These are phyloP conservation scores for Crematogaster levior DNA, from an alignment of 2,888 invertebrate genomes.

Conservation along the genomic window DNA sequence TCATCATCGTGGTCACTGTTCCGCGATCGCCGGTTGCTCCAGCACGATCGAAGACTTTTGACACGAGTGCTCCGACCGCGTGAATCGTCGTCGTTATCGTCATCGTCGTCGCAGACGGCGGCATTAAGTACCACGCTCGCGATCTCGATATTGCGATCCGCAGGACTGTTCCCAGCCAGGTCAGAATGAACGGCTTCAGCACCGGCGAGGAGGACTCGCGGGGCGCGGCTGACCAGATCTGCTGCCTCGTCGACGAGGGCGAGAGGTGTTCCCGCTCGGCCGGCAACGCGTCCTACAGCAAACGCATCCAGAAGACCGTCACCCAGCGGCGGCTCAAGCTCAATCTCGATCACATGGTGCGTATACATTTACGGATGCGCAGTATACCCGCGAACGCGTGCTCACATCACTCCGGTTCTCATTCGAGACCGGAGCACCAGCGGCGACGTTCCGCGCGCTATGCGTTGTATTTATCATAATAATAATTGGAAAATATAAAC, in stretches of 20 bases:
- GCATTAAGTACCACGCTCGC: too few relatives aligned
- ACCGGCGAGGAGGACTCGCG: constrained; percentile 96
- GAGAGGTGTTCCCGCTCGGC: constrained; percentile 95
- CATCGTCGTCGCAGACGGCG: not conserved
- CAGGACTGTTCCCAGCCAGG: not conserved
- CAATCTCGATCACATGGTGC: constrained; percentile 92
- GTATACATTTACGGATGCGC: not conserved
- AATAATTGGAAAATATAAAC: not conserved
- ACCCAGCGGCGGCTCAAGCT: constrained; percentile 96
- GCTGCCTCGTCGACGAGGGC: constrained; percentile 96
- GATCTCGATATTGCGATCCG: not conserved
- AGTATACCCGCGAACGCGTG: not conserved
- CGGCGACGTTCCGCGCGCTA: too few relatives aligned
- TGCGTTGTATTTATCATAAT: not conserved
- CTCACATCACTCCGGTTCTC: not conserved
- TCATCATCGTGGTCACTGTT: constrained; percentile 10
- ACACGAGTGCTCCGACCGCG: constrained; percentile 23
- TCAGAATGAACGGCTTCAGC: constrained; percentile 94
- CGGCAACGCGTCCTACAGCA: constrained; percentile 98
- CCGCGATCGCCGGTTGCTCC: not conserved
- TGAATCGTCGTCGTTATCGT: constrained; percentile 14
- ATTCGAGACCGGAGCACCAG: too few relatives aligned
- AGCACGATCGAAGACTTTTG: constrained; percentile 14
- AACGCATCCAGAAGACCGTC: constrained; percentile 98
- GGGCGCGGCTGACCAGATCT: constrained; percentile 95